phyloP scores from a whole-genome alignment of 2,113 vertebrate species.

The Paraplagusia blochii region DNA sequence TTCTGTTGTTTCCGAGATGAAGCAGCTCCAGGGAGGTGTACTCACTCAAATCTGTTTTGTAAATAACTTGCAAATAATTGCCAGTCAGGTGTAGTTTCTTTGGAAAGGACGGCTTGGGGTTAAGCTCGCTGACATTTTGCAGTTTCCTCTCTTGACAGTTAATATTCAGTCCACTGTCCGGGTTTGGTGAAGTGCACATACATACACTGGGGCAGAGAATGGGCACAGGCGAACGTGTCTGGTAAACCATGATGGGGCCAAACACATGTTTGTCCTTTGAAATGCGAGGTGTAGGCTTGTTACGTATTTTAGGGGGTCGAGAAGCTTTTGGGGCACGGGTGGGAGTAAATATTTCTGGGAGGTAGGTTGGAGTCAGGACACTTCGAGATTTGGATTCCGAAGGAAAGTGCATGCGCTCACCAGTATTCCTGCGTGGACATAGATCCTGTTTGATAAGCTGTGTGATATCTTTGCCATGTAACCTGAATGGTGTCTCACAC shows the following conservation, averaged over 20 bases:
- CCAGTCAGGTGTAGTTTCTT: slow-evolving; percentile 98
- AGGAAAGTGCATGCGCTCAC: slow-evolving; percentile 80
- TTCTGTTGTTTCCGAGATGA: slow-evolving; percentile 94
- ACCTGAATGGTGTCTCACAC: slow-evolving; percentile 92
- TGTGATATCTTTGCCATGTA: slow-evolving; percentile 95
- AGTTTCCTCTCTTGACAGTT: slow-evolving; percentile 97
- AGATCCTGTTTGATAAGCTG: slow-evolving; percentile 96
- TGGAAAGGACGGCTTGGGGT: slow-evolving; percentile 90
- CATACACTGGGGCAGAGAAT: slow-evolving; percentile 89
- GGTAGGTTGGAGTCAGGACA: slow-evolving; percentile 80
- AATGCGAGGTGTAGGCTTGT: slow-evolving; percentile 89
- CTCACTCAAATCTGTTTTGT: slow-evolving; percentile 84
- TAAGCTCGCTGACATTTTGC: slow-evolving; percentile 90
- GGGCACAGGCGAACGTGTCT: slow-evolving; percentile 92
- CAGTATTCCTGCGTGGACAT: slow-evolving; percentile 86
- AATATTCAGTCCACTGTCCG: slow-evolving; percentile 92
- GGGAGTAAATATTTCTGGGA: slow-evolving; percentile 79
- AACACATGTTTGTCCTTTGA: slow-evolving; percentile 93
- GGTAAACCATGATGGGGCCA: slow-evolving; percentile 98
- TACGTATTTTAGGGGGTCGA: slow-evolving; percentile 89
- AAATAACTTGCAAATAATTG: slow-evolving; percentile 92
- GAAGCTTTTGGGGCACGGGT: slow-evolving; percentile 89
- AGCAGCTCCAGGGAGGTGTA: slow-evolving; percentile 92
- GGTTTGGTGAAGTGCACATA: slow-evolving; percentile 91
- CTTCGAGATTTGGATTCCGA: slow-evolving; percentile 82